Base-by-base conservation (phyloP, 2,888 invertebrate species). In the Rhaphigaster nebulosa region DNA sequence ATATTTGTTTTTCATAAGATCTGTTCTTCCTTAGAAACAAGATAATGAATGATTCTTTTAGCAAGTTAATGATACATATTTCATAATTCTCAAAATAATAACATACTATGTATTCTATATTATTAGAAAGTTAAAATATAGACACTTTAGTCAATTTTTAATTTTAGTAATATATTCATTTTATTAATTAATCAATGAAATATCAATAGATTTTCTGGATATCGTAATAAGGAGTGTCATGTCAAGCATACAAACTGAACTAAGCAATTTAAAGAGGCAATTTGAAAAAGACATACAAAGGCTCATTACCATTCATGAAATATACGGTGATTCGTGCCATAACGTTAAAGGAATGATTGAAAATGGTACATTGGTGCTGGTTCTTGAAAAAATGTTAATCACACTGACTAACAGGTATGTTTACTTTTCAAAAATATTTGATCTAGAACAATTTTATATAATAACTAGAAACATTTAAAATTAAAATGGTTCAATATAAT, bases 301-400 rank as follows among this genome's bases (percentile, higher is more conserved):
- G 93, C 94, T 96, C 38, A 93, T 96, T 91, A 94, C 95, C 52
- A 95, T 95, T 10, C 96, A 96, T 93, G 95, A 96, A 92, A 94
- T 95, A 90, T 96, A 96, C 93, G 94, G 96, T 88, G 95, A 96
- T 93, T 96, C 96, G 34, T 96, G 96, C 93, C 95, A 96, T 92
- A 94, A 95, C 52, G 95, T 96, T 84, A 96, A 96, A 93, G 95
- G 95, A 92, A 95, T 96, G 92, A 96, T 92, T 4, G 92, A 92
- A 92, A 94, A 94, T 41, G 95, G 95, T 20, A 29, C 34, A 92
- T 95, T 96, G 54, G 95, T 96, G 41, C 94, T 95, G 91, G 94
- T 96, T 54, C 93, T 96, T 90, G 95, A 96, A 92, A 95, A 95
- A 93, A 94, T 96, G 80, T 94, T 96, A 70, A 95, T 96, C 93